Evolutionary conservation across 2,797 vertebrate species (phyloP).

Genomic region (Sebastolobus altivelis): DNA sequence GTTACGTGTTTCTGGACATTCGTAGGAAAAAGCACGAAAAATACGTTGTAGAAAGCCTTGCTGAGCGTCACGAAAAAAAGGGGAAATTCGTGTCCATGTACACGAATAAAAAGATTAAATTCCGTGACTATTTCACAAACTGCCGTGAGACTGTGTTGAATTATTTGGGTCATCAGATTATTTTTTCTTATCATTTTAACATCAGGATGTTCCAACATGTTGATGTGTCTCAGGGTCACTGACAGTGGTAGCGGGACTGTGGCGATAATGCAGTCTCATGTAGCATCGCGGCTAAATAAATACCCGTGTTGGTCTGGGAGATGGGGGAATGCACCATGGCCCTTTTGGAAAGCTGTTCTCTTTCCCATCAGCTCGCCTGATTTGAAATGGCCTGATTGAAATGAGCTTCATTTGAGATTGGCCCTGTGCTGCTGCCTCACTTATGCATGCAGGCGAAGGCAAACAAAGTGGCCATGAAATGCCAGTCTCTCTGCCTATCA

Average conservation of each 20-base stretch:
- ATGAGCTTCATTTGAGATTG: constrained; percentile 66
- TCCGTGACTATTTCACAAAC: too few species aligned
- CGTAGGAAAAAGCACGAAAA: too few species aligned
- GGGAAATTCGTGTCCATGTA: too few species aligned
- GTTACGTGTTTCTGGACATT: too few species aligned
- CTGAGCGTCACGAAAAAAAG: too few species aligned
- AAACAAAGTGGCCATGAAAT: constrained; percentile 60
- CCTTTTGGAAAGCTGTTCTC: constrained; percentile 57
- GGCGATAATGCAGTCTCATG: constrained; percentile 15
- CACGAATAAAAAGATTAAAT: too few species aligned
- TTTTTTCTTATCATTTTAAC: not conserved
- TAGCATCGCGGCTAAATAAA: constrained; percentile 46
- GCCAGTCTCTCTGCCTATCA: constrained; percentile 42
- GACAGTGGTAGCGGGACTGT: not conserved
- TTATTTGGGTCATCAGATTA: not conserved
- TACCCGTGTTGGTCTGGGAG: constrained; percentile 42
- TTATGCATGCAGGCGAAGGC: constrained; percentile 52
- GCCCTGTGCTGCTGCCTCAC: constrained; percentile 36
- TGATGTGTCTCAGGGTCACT: constrained; percentile 19
- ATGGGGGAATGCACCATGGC: constrained; percentile 33
- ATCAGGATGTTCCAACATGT: not conserved
- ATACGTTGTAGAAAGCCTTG: too few species aligned
- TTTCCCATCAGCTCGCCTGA: constrained; percentile 63
- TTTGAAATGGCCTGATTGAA: constrained; percentile 75
- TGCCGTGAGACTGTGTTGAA: too few species aligned